Evolutionary conservation across 2,797 vertebrate species (phyloP).

Genomic region (Taeniopygia guttata): DNA sequence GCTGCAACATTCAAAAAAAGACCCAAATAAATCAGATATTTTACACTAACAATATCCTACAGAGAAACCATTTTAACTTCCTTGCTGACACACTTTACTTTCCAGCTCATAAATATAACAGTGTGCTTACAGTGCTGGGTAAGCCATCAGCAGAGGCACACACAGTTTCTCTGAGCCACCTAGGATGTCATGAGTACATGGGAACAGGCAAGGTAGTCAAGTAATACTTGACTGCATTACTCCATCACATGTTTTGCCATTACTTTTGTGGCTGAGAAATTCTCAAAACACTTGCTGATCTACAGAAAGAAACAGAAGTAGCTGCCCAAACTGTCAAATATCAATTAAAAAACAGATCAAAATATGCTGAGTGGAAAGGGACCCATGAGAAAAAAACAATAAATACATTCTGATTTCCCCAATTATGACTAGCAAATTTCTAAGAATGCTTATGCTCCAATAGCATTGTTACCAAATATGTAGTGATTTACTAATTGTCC

Average conservation of each 20-base stretch:
- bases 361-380: background rate
- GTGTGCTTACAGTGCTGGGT: background rate
- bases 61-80: conserved; percentile 59
- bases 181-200: background rate
- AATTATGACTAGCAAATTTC: background rate
- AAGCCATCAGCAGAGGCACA: background rate
- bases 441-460: background rate
- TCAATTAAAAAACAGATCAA: background rate
- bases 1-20: conserved; percentile 30
- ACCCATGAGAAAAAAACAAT: background rate
- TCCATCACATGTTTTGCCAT: background rate
- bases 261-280: background rate
- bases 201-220: background rate
- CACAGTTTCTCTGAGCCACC: background rate
- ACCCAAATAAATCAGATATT: conserved; percentile 59
- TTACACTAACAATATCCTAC: conserved; percentile 50
- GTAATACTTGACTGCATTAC: background rate
- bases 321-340: background rate
- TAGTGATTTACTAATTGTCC: background rate
- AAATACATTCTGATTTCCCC: background rate
- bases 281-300: conserved; percentile 14
- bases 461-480: background rate
- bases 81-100: conserved; percentile 51
- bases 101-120: conserved; percentile 51
- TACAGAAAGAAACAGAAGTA: background rate